Evolutionary conservation across 2,113 vertebrate genomes (phyloP).

Genomic region (Megaleporinus macrocephalus): DNA sequence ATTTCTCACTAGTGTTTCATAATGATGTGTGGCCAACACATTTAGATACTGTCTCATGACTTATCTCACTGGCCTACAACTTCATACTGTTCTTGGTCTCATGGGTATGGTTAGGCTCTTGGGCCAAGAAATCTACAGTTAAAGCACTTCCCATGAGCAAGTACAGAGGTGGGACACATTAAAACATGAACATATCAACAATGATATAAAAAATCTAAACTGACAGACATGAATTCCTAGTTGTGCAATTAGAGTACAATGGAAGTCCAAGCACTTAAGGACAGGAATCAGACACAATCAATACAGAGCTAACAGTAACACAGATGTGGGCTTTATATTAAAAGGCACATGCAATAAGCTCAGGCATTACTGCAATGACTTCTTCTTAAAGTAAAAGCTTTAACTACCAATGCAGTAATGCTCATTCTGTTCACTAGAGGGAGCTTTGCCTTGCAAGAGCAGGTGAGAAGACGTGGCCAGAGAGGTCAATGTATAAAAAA

Average conservation of each 20-base stretch:
- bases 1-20: not conserved
- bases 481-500: not conserved
- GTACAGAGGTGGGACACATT: not conserved
- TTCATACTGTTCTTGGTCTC: not conserved
- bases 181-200: not conserved
- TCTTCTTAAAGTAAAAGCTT: not conserved
- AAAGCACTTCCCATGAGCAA: too few species aligned
- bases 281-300: not conserved
- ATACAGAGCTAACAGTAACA: not conserved
- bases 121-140: too few species aligned
- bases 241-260: not conserved
- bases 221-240: not conserved
- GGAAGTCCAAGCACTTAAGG: not conserved
- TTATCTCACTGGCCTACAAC: not conserved
- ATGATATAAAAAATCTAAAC: not conserved
- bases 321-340: not conserved
- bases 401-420: not conserved
- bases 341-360: not conserved
- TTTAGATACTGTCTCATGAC: not conserved
- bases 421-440: conserved; percentile 41
- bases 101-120: not conserved
- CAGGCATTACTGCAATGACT: not conserved
- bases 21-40: not conserved
- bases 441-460: not conserved
- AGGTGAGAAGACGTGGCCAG: not conserved